phyloP scores from a whole-genome alignment of 2,888 invertebrate species.

The Scrobipalpa costella region DNA sequence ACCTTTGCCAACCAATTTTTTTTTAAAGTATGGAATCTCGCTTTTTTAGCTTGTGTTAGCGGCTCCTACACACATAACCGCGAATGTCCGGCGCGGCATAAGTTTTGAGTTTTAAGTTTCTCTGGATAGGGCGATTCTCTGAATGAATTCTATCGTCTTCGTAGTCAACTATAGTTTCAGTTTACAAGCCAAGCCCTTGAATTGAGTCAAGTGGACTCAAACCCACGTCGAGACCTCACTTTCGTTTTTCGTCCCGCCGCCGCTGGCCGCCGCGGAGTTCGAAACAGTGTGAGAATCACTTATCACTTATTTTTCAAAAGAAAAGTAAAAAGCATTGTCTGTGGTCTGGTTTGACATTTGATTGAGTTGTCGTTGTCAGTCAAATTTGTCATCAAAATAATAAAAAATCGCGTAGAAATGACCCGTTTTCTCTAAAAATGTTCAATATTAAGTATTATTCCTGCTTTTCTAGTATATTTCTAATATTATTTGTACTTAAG shows the following conservation, averaged over 20 bases:
- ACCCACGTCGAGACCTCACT: too few relatives aligned
- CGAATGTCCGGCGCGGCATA: too few relatives aligned
- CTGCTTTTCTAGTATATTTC: slow-evolving; percentile 21
- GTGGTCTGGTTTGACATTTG: background rate
- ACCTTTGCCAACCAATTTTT: background rate
- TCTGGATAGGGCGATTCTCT: too few relatives aligned
- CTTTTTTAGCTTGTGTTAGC: background rate
- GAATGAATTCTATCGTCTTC: too few relatives aligned
- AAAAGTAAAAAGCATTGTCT: slow-evolving; percentile 1
- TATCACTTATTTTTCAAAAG: background rate
- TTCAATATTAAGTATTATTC: background rate
- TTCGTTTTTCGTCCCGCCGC: too few relatives aligned
- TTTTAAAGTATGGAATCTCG: background rate
- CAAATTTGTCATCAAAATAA: background rate
- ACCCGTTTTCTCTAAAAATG: background rate
- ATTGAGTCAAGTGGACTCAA: too few relatives aligned
- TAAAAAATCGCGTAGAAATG: background rate
- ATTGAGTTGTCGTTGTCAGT: slow-evolving; percentile 5
- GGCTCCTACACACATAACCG: too few relatives aligned
- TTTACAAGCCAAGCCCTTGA: too few relatives aligned
- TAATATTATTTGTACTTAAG: slow-evolving; percentile 15
- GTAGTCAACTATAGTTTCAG: too few relatives aligned
- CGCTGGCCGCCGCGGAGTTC: too few relatives aligned
- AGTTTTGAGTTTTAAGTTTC: background rate
- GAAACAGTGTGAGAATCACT: background rate